Evolutionary conservation across 2,797 vertebrate genomes (phyloP), one percentile per base, ranked within the genome.

Genomic region (Esox lucius): DNA sequence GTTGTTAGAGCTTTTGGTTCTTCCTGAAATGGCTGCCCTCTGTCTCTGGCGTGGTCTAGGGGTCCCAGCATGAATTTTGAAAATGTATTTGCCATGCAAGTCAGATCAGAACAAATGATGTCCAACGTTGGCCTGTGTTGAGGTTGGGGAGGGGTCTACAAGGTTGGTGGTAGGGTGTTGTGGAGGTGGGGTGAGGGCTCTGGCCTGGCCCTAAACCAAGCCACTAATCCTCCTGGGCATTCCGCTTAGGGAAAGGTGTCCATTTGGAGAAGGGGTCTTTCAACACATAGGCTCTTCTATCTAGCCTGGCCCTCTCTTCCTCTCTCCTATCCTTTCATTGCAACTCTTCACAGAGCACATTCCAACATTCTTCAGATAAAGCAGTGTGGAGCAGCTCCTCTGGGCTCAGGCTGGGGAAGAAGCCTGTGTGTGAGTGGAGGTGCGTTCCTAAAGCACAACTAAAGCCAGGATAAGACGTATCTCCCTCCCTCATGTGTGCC

Each of bases 321-420:
- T 17, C 35, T 65, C 53, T 70, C 24, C 61, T 76, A 24, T 33
- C 73, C 69, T 70, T 42, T 59, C 9, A 19, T 46, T 74, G 59
- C 65, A 68, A 72, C 70, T 64, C 64, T 77, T 83, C 70, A 12
- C 81, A 78, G 64, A 26, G 84, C 77, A 80, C 84, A 87, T 90
- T 90, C 89, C 89, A 81, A 83, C 87, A 93, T 93, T 91, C 90
- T 88, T 82, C 82, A 88, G 92, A 92, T 92, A 93, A 92, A 88
- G 76, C 33, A 49, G 71, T 80, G 86, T 83, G 80, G 77, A 77
- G 77, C 82, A 84, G 82, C 79, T 85, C 84, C 80, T 82, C 3
- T 0, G 71, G 80, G 75, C 64, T 65, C 39, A 9, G 39, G 74
- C 68, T 77, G 76, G 69, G 76, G n/a, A 22, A 49, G 71, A 46